Conservation (phyloP, 2,797 vertebrate species). For the Euphonia xanthogaster region DNA sequence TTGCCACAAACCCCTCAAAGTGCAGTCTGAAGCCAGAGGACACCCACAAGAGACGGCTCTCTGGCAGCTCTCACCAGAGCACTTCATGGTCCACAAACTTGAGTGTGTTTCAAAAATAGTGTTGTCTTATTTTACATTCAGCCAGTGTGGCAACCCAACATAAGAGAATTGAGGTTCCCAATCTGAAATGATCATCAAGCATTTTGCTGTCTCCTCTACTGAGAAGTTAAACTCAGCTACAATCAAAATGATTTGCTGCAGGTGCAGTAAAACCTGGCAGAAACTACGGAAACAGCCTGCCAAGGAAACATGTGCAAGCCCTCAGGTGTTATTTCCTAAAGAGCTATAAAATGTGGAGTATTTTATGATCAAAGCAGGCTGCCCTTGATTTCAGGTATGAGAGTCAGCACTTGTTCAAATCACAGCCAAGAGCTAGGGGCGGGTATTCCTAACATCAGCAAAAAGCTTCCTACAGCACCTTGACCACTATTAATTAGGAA, state of each 20-base stretch:
- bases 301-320: not conserved
- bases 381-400: not conserved
- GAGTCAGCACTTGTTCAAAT: not conserved
- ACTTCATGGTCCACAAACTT: not conserved
- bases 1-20: not conserved
- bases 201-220: not conserved
- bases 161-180: not conserved
- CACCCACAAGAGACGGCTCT: not conserved
- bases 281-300: not conserved
- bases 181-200: not conserved
- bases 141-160: not conserved
- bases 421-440: not conserved
- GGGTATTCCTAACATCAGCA: not conserved
- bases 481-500: not conserved
- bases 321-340: not conserved
- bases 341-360: not conserved
- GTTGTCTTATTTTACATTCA: not conserved
- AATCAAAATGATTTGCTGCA: not conserved
- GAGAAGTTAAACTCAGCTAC: not conserved
- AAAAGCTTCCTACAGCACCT: not conserved
- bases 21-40: not conserved
- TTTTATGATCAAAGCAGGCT: not conserved
- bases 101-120: not conserved
- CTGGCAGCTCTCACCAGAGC: not conserved
- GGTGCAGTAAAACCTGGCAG: not conserved